Conservation (phyloP, 2,888 invertebrate species). For the Theretra japonica region DNA sequence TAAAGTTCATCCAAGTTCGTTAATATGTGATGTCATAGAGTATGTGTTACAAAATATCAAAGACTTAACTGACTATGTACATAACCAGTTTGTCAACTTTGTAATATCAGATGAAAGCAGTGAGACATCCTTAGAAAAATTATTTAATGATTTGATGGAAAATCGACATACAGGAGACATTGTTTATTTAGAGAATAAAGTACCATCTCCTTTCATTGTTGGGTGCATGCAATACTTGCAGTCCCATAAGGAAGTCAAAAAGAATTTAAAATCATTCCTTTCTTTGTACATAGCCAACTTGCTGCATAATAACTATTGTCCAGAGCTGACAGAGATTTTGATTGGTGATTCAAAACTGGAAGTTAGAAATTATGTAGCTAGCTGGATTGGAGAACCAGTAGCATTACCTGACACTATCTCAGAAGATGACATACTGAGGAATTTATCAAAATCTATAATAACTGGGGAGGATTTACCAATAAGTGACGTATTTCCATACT, state of each 20-base stretch:
- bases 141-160: conserved; percentile 73
- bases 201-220: conserved; percentile 74
- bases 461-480: conserved; percentile 59
- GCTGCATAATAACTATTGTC: conserved; percentile 85
- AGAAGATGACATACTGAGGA: conserved; percentile 62
- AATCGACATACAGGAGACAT: conserved; percentile 62
- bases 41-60: conserved; percentile 66
- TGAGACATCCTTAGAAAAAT: conserved; percentile 61
- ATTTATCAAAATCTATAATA: conserved; percentile 74
- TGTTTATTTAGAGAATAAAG: conserved; percentile 70
- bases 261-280: conserved; percentile 68
- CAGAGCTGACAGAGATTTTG: conserved; percentile 77
- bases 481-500: conserved; percentile 62
- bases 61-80: conserved; percentile 63
- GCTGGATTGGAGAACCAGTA: conserved; percentile 74
- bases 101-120: conserved; percentile 67
- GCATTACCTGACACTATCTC: conserved; percentile 61
- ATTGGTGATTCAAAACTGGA: conserved; percentile 78
- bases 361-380: conserved; percentile 77
- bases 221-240: conserved; percentile 73
- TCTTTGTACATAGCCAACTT: conserved; percentile 81
- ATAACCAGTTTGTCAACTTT: conserved; percentile 68
- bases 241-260: conserved; percentile 65
- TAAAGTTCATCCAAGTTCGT: conserved; percentile 60
- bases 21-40: conserved; percentile 70